These are phyloP conservation scores for Discoglossus pictus DNA, from an alignment of 2,797 vertebrate species.

Conservation along the genomic window DNA sequence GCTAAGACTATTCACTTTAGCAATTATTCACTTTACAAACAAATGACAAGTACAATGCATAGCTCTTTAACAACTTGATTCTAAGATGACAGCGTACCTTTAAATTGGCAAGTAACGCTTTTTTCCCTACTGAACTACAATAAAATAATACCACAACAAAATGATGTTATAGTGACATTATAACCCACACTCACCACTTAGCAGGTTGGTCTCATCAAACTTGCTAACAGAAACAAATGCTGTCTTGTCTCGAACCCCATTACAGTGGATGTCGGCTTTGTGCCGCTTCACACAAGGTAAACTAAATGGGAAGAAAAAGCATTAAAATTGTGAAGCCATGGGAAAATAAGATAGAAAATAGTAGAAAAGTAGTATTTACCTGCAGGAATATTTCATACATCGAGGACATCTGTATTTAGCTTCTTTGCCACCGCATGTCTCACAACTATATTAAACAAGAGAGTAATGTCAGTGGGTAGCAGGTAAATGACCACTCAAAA, in stretches of 20 bases:
- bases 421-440: conserved; percentile 78
- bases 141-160: neutral
- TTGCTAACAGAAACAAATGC: conserved; percentile 79
- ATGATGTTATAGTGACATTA: neutral
- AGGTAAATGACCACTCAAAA: no score
- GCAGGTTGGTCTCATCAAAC: conserved; percentile 87
- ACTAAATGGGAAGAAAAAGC: conserved; percentile 65
- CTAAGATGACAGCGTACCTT: no score
- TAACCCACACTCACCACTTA: conserved; percentile 84
- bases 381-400: conserved; percentile 87
- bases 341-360: neutral
- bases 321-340: neutral
- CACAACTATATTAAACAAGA: conserved; percentile 75
- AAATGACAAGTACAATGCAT: no score
- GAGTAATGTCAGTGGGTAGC: no score
- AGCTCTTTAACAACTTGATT: no score
- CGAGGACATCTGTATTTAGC: conserved; percentile 90
- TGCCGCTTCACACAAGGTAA: conserved; percentile 89
- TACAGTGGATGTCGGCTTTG: conserved; percentile 80
- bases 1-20: no score
- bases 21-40: no score
- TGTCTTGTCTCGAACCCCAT: conserved; percentile 85
- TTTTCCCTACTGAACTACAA: neutral
- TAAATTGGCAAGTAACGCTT: no score
- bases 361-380: conserved; percentile 64